Conservation (phyloP, 2,113 vertebrate genomes). For the Antigone vipio region DNA sequence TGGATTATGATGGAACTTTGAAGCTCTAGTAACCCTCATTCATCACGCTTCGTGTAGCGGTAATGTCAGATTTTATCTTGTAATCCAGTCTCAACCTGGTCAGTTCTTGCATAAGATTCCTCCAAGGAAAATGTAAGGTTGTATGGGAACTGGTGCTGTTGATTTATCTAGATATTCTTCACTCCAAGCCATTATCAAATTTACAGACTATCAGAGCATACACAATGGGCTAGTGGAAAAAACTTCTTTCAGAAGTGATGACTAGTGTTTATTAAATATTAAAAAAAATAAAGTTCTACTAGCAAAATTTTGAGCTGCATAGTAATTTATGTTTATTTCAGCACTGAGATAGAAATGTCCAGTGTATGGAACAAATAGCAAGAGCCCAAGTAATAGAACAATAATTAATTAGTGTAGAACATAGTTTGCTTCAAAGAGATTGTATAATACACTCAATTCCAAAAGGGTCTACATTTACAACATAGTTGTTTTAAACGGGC, state of each 20-base stretch:
- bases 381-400: not conserved
- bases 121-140: not conserved
- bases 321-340: not conserved
- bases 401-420: not conserved
- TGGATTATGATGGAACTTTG: not conserved
- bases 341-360: not conserved
- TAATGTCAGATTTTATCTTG: not conserved
- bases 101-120: not conserved
- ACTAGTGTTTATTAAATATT: not conserved
- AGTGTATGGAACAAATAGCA: not conserved
- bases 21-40: not conserved
- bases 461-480: not conserved
- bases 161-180: not conserved
- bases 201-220: not conserved
- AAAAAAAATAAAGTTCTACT: not conserved
- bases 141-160: not conserved
- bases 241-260: not conserved
- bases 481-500: not conserved
- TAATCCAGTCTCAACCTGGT: not conserved
- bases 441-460: not conserved
- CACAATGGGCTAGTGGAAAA: not conserved
- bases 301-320: not conserved
- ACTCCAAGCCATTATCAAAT: not conserved
- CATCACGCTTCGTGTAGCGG: fast-evolving
- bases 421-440: not conserved